A percentile compares a stretch with the other conserved stretches of the same genome.
phyloP scores from a whole-genome alignment of 2,113 vertebrate species.

The Catharus fuscescens region DNA sequence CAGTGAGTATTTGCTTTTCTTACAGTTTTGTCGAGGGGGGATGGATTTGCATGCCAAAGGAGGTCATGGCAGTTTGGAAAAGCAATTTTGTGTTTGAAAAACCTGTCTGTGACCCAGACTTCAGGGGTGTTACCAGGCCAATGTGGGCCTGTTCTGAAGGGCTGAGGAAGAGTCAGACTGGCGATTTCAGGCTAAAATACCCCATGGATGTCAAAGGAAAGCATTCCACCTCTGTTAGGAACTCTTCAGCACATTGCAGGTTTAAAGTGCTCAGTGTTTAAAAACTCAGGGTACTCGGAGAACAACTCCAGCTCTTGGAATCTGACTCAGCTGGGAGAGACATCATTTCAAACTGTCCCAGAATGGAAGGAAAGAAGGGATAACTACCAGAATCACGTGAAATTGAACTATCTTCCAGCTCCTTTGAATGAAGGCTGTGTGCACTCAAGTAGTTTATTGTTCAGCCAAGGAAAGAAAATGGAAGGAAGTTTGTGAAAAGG shows the following conservation, averaged over 20 bases:
- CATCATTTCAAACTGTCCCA: neutral
- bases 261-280: neutral
- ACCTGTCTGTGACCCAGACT: neutral
- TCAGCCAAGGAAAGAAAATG: neutral
- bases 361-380: neutral
- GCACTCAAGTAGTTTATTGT: neutral
- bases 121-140: neutral
- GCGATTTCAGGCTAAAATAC: neutral
- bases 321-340: neutral
- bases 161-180: neutral
- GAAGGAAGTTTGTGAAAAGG: neutral
- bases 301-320: neutral
- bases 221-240: neutral
- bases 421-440: neutral
- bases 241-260: neutral
- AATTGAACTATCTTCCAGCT: neutral
- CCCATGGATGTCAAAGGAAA: neutral
- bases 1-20: constrained; percentile 1
- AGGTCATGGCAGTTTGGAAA: neutral
- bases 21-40: neutral
- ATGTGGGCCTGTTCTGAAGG: rapidly evolving
- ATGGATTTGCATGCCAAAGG: neutral
- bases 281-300: neutral
- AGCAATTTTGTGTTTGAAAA: neutral
- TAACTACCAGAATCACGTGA: rapidly evolving